Evolutionary conservation across 2,888 invertebrate genomes (phyloP).

Genomic region (Ischnus inquisitorius): DNA sequence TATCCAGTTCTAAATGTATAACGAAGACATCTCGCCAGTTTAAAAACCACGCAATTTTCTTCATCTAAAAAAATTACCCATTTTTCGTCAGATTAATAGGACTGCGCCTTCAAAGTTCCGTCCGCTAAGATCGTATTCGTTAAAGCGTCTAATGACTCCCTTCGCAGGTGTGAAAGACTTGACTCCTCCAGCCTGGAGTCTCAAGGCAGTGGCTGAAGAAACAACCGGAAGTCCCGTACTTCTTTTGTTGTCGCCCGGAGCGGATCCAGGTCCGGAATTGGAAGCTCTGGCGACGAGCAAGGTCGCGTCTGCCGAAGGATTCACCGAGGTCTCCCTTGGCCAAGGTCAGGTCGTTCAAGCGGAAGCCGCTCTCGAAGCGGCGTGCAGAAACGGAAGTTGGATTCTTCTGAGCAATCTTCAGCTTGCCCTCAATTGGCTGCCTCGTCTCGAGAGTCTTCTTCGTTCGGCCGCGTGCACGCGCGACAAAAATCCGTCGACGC

Average conservation of each 20-base stretch:
- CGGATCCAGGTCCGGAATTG: conserved; percentile 95
- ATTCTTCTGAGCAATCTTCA: conserved; percentile 83
- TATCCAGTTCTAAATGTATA: too few species aligned
- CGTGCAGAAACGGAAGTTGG: conserved; percentile 85
- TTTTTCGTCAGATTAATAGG: too few species aligned
- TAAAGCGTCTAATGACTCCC: conserved; percentile 63
- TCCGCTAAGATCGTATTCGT: too few species aligned
- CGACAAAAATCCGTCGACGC: conserved; percentile 76
- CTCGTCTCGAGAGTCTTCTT: conserved; percentile 81
- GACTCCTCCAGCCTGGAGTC: conserved; percentile 87
- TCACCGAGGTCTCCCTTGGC: conserved; percentile 91
- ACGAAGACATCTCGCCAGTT: too few species aligned
- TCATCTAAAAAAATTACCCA: too few species aligned
- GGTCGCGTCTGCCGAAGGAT: conserved; percentile 72
- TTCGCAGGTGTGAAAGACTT: conserved; percentile 85
- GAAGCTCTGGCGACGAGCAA: conserved; percentile 88
- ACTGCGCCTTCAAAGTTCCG: not conserved
- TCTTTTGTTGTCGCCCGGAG: conserved; percentile 94
- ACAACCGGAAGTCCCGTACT: conserved; percentile 91
- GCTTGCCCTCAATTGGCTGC: conserved; percentile 82
- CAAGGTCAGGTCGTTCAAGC: conserved; percentile 90
- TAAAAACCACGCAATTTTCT: too few species aligned
- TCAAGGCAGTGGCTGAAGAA: conserved; percentile 87
- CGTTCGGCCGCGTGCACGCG: conserved; percentile 80
- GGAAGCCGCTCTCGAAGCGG: conserved; percentile 82